Conservation (phyloP, 2,888 invertebrate species). For the Lycaena phlaeas region DNA sequence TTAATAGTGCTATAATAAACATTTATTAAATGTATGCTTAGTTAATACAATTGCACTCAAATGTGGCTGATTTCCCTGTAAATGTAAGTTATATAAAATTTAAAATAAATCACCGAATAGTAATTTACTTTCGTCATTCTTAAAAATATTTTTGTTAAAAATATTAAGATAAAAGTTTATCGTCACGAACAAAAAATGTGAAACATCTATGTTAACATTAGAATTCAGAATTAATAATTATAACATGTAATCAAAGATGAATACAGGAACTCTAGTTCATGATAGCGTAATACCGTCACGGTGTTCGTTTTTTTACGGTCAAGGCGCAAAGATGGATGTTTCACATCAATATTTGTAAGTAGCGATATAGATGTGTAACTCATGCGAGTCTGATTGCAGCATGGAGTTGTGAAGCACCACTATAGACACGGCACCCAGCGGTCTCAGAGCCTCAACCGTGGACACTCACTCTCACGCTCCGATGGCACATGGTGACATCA, state of each 20-base stretch:
- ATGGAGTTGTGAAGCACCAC: constrained; percentile 75
- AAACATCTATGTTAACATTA: no score
- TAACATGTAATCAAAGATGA: no score
- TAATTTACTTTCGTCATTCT: background rate
- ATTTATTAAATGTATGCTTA: background rate
- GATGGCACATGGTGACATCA: constrained; percentile 88
- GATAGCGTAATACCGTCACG: no score
- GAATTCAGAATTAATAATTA: no score
- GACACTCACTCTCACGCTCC: constrained; percentile 78
- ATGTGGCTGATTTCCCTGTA: no score
- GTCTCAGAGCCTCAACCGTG: constrained; percentile 84
- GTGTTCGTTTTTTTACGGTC: no score
- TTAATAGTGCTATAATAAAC: background rate
- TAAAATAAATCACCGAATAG: background rate
- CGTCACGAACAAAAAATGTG: no score
- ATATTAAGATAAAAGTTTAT: background rate
- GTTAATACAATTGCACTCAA: no score
- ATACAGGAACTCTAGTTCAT: no score
- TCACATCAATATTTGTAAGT: no score
- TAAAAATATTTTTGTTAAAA: background rate
- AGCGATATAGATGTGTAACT: no score
- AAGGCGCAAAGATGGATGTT: no score
- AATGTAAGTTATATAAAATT: background rate
- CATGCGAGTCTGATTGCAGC: constrained; percentile 63
- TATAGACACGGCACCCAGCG: constrained; percentile 76